Conservation (phyloP, 2,797 vertebrate species). For the Atherinosoma microstoma region DNA sequence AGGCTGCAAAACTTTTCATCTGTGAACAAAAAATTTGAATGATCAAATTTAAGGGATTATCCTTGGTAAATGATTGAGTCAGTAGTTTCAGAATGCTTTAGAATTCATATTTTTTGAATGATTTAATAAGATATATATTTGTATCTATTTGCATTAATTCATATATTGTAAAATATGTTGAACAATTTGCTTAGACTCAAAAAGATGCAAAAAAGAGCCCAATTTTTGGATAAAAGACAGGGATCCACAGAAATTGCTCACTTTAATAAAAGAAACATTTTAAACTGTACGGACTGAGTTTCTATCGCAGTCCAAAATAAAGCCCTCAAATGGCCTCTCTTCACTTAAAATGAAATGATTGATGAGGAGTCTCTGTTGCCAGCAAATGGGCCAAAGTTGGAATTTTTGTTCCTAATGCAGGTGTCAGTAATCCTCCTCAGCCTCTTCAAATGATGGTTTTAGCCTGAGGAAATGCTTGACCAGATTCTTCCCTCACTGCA, state of each 20-base stretch:
- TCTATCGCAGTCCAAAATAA: slow-evolving; percentile 53
- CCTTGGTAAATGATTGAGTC: neutral
- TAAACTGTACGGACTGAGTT: slow-evolving; percentile 34
- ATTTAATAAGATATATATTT: neutral
- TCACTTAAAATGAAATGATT: slow-evolving; percentile 77
- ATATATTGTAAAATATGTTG: neutral
- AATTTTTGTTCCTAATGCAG: slow-evolving; percentile 80
- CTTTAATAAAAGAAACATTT: slow-evolving; percentile 26
- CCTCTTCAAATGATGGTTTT: slow-evolving; percentile 79
- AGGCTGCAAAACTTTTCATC: neutral
- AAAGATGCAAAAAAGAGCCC: neutral
- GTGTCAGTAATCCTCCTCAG: slow-evolving; percentile 80
- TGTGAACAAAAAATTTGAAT: neutral
- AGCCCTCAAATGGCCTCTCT: slow-evolving; percentile 44
- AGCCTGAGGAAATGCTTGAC: slow-evolving; percentile 84
- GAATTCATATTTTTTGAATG: neutral
- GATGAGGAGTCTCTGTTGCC: slow-evolving; percentile 71
- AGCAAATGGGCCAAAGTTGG: slow-evolving; percentile 74
- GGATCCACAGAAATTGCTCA: neutral
- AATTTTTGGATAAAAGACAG: slow-evolving; percentile 15
- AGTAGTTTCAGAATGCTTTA: neutral
- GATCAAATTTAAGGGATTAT: neutral
- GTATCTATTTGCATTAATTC: neutral
- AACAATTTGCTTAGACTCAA: neutral
- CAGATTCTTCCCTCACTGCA: slow-evolving; percentile 81